phyloP scores from a whole-genome alignment of 1,140 invertebrate species.

The Zaprionus nigranus region DNA sequence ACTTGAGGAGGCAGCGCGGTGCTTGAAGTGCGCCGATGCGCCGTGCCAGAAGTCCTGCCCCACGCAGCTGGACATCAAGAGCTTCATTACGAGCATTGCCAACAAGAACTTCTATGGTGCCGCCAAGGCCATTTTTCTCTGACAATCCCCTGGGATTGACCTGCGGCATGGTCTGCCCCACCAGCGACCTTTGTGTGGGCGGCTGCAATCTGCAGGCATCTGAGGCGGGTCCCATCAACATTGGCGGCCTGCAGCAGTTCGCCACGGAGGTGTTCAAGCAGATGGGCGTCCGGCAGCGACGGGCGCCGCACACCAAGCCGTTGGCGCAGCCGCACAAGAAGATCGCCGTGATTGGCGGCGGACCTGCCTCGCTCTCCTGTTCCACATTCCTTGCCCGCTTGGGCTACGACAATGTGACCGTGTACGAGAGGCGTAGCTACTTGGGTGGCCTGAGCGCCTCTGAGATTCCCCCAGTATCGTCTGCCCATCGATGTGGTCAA shows the following conservation, averaged over 20 bases:
- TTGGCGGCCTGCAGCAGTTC: constrained; percentile 99
- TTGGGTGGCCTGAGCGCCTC: constrained; percentile 95
- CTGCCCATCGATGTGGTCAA: constrained; percentile 96
- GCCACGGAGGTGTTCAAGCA: constrained; percentile 97
- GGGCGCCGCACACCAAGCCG: constrained; percentile 88
- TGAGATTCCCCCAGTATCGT: constrained; percentile 99
- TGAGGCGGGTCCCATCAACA: constrained; percentile 99
- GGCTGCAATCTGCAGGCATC: constrained; percentile 97
- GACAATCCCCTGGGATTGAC: constrained; percentile 98
- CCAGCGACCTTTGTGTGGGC: constrained; percentile 98
- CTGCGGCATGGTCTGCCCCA: constrained; percentile 99
- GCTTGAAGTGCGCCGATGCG: constrained; percentile 98
- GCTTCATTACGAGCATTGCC: constrained; percentile 98
- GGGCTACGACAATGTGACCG: constrained; percentile 95
- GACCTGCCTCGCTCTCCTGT: constrained; percentile 98
- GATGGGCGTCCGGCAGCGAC: constrained; percentile 95
- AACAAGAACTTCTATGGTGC: constrained; percentile 99
- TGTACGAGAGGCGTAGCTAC: constrained; percentile 96
- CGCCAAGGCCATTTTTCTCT: constrained; percentile 96
- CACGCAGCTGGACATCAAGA: constrained; percentile 98
- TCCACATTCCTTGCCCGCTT: constrained; percentile 97
- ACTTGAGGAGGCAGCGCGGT: constrained; percentile 94
- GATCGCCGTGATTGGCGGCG: constrained; percentile 96
- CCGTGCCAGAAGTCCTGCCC: constrained; percentile 99
- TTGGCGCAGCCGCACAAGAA: constrained; percentile 88